phyloP scores from a whole-genome alignment of 2,888 invertebrate species.

The Agonopterix alstromeriana region DNA sequence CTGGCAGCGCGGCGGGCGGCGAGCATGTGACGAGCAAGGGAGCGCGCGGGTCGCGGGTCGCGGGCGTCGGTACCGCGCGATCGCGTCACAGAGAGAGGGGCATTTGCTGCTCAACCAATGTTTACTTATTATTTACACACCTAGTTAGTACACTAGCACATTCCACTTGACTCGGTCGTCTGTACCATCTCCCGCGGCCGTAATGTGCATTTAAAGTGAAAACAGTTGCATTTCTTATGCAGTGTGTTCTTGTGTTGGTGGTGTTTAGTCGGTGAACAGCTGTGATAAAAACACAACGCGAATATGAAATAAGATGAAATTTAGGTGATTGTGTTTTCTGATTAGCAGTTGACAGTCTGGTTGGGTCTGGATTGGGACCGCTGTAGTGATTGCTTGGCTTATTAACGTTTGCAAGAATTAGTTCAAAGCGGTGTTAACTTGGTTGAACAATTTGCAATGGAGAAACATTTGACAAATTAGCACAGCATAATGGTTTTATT shows the following conservation, averaged over 20 bases:
- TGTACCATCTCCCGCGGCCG: slow-evolving; percentile 22
- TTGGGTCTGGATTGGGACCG: slow-evolving; percentile 15
- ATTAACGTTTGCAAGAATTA: slow-evolving; percentile 7
- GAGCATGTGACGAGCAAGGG: slow-evolving; percentile 44
- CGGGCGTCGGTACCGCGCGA: slow-evolving; percentile 35
- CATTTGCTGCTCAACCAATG: slow-evolving; percentile 42
- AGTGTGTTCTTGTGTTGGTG: slow-evolving; percentile 41
- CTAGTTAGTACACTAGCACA: slow-evolving; percentile 64
- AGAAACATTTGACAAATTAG: too few relatives aligned
- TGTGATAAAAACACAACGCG: slow-evolving; percentile 38
- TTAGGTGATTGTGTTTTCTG: slow-evolving; percentile 48
- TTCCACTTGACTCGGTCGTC: slow-evolving; percentile 56
- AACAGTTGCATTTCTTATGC: slow-evolving; percentile 44
- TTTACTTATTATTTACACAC: slow-evolving; percentile 64
- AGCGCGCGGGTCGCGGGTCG: slow-evolving; percentile 38
- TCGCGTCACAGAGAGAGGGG: slow-evolving; percentile 54
- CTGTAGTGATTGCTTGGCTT: slow-evolving; percentile 5
- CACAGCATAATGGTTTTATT: too few relatives aligned
- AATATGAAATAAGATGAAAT: slow-evolving; percentile 75
- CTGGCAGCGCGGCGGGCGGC: slow-evolving; percentile 35
- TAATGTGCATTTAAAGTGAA: slow-evolving; percentile 66
- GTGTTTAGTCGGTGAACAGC: slow-evolving; percentile 38
- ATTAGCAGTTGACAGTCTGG: slow-evolving; percentile 16
- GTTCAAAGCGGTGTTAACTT: background rate
- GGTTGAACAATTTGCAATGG: background rate